These are phyloP conservation scores for Nezara viridula DNA, from an alignment of 2,888 invertebrate genomes.

Conservation along the genomic window DNA sequence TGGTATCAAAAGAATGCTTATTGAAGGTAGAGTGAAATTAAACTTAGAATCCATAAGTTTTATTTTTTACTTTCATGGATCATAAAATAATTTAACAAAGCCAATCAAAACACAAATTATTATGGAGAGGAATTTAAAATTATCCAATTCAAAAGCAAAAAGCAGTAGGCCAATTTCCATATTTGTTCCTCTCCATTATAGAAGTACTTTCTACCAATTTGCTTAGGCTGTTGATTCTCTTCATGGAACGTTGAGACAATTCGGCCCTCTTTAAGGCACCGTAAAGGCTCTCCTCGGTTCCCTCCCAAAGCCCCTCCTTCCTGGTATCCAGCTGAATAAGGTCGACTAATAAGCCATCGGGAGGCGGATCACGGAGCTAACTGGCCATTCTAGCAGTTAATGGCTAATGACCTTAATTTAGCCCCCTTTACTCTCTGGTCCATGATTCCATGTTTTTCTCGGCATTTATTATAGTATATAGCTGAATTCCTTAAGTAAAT, in stretches of 20 bases:
- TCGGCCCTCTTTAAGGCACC: background rate
- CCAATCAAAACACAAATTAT: no score
- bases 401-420: background rate
- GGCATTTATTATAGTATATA: background rate
- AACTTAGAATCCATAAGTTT: no score
- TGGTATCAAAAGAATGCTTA: no score
- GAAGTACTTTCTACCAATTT: background rate
- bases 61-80: no score
- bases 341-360: background rate
- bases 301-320: background rate
- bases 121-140: no score
- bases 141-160: background rate
- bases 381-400: background rate
- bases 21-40: no score
- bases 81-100: no score
- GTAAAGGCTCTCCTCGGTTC: background rate
- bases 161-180: background rate
- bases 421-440: background rate
- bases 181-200: background rate
- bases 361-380: constrained; percentile 20
- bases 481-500: background rate
- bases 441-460: background rate
- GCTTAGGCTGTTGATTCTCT: background rate
- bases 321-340: background rate
- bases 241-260: background rate